These are phyloP conservation scores for Petrophora chlorosata DNA, from an alignment of 2,888 invertebrate species.

Conservation along the genomic window DNA sequence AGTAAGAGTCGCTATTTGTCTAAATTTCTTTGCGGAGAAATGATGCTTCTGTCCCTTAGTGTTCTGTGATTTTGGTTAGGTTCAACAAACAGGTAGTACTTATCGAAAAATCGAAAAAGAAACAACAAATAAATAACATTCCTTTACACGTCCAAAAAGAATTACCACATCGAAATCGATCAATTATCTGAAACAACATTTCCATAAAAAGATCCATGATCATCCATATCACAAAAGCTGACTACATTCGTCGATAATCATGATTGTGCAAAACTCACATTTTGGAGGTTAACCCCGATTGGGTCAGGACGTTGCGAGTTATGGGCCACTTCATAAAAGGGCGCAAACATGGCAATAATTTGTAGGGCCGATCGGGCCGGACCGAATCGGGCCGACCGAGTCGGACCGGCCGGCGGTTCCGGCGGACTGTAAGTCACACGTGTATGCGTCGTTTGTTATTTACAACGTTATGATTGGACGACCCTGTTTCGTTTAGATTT, in stretches of 20 bases:
- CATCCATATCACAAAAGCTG: constrained; percentile 16
- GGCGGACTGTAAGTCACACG: constrained; percentile 26
- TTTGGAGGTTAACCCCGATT: constrained; percentile 26
- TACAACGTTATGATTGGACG: constrained; percentile 51
- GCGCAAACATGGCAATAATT: constrained; percentile 50
- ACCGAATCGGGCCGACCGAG: constrained; percentile 19
- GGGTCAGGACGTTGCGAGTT: constrained; percentile 30
- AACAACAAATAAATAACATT: too few relatives aligned
- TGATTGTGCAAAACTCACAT: constrained; percentile 35
- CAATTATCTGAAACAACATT: neutral
- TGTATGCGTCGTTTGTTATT: constrained; percentile 38
- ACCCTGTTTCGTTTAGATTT: constrained; percentile 40
- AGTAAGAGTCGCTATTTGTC: too few relatives aligned
- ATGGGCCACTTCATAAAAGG: constrained; percentile 42
- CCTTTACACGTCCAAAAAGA: too few relatives aligned
- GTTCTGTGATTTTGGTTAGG: too few relatives aligned
- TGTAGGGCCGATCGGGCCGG: constrained; percentile 33
- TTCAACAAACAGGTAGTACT: too few relatives aligned
- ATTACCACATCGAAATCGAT: neutral
- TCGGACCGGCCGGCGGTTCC: constrained; percentile 19
- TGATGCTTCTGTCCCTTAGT: too few relatives aligned
- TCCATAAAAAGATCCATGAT: neutral
- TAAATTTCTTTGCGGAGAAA: too few relatives aligned
- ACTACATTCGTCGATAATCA: constrained; percentile 30
- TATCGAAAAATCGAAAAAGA: too few relatives aligned